Conservation (phyloP, 2,113 vertebrate genomes). For the Dolichallabes microphthalmus region DNA sequence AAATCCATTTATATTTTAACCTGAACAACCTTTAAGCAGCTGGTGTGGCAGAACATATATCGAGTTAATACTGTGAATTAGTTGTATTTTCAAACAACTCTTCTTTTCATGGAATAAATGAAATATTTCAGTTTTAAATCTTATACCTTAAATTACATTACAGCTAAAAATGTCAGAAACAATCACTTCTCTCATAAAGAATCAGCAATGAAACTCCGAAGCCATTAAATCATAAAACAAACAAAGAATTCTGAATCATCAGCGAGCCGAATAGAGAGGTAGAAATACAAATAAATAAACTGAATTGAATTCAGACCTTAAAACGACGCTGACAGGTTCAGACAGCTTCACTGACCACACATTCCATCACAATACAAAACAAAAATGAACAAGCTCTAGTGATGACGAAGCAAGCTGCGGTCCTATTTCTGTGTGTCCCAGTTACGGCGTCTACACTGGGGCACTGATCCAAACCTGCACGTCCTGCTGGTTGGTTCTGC, state of each 20-base stretch:
- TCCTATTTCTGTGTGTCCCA: conserved; percentile 60
- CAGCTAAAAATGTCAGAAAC: conserved; percentile 3
- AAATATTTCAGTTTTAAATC: background rate
- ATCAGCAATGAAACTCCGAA: conserved; percentile 29
- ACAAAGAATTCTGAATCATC: background rate
- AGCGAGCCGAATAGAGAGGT: background rate
- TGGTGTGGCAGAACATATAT: background rate
- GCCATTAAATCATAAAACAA: conserved; percentile 20
- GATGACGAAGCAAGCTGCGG: conserved; percentile 16
- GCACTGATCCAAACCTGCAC: conserved; percentile 61
- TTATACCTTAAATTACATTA: background rate
- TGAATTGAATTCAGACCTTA: background rate
- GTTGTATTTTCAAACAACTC: background rate
- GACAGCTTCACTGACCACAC: background rate
- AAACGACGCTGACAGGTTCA: background rate
- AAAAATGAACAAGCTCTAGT: background rate
- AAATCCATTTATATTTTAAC: background rate
- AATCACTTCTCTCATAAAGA: conserved; percentile 30
- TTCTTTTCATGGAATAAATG: background rate
- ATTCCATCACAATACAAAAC: background rate
- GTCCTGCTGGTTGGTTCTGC: conserved; percentile 66
- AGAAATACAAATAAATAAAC: background rate
- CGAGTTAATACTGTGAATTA: background rate
- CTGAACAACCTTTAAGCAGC: background rate
- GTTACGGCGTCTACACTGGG: conserved; percentile 67